Conservation (phyloP, 2,888 invertebrate species). For the Anorthoa munda region DNA sequence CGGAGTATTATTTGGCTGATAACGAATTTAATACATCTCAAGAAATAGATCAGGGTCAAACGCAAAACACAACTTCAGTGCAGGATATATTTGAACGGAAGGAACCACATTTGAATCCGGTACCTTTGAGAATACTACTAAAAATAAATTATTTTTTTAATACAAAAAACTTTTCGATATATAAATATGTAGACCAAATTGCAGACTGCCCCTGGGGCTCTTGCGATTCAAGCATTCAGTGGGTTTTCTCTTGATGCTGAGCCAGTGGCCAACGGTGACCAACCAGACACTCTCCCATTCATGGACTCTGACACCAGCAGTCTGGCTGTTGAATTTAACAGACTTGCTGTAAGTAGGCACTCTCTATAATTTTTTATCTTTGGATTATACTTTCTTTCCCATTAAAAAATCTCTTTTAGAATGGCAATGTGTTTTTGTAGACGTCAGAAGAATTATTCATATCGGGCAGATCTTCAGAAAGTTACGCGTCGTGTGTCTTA, state of each 20-base stretch:
- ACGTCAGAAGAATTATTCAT: conserved; percentile 84
- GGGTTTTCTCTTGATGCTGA: conserved; percentile 82
- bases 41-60: conserved; percentile 33
- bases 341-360: conserved; percentile 77
- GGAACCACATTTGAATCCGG: conserved; percentile 71
- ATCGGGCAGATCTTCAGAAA: conserved; percentile 83
- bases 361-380: background rate
- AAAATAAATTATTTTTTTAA: background rate
- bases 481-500: conserved; percentile 80
- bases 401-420: background rate
- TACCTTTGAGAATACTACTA: conserved; percentile 51
- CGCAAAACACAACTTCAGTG: conserved; percentile 68
- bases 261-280: conserved; percentile 74
- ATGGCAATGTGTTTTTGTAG: conserved; percentile 66
- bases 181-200: conserved; percentile 29
- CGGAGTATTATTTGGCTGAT: conserved; percentile 80
- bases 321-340: conserved; percentile 70
- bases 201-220: conserved; percentile 74
- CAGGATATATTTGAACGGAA: conserved; percentile 83
- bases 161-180: background rate
- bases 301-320: conserved; percentile 85
- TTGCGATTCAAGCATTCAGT: conserved; percentile 83
- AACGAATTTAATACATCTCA: conserved; percentile 68
- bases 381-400: too few species aligned
- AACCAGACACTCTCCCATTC: conserved; percentile 78